Conservation (phyloP, 1,140 invertebrate genomes). For the Temnothorax nylanderi region DNA sequence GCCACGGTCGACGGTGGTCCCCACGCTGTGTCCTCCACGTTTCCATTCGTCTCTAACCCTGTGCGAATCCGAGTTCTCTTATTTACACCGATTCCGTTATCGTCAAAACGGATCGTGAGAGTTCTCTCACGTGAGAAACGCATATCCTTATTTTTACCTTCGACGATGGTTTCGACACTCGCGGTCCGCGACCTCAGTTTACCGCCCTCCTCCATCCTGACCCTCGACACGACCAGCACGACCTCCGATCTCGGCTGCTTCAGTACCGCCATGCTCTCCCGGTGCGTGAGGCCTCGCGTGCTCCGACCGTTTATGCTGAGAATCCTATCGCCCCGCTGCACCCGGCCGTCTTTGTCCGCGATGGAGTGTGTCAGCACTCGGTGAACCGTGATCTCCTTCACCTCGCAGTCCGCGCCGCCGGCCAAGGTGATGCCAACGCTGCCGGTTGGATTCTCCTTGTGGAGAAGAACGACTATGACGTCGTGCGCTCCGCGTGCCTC, state of each 20-base stretch:
- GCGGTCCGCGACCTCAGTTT: constrained; percentile 75
- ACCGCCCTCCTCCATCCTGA: constrained; percentile 77
- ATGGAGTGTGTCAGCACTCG: constrained; percentile 94
- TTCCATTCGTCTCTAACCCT: constrained; percentile 78
- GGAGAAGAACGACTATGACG: constrained; percentile 87
- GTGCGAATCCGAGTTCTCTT: neutral
- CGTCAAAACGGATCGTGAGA: neutral
- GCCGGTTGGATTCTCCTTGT: constrained; percentile 88
- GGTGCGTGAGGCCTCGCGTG: constrained; percentile 93
- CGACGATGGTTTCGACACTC: constrained; percentile 80
- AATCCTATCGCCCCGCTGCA: constrained; percentile 95
- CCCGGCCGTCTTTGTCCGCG: constrained; percentile 93
- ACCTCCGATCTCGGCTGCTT: constrained; percentile 91
- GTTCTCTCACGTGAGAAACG: neutral
- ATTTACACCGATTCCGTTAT: neutral
- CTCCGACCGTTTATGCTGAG: constrained; percentile 95
- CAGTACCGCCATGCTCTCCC: constrained; percentile 93
- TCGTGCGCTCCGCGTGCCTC: constrained; percentile 85
- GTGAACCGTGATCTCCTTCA: constrained; percentile 96
- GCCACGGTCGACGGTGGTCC: constrained; percentile 86
- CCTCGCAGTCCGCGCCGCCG: constrained; percentile 95
- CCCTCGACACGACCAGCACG: constrained; percentile 88
- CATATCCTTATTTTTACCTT: constrained; percentile 70
- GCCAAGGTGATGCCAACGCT: constrained; percentile 95
- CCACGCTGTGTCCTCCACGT: constrained; percentile 77